Evolutionary conservation across 2,888 invertebrate genomes (phyloP).

Genomic region (Drosophila mayaguana): DNA sequence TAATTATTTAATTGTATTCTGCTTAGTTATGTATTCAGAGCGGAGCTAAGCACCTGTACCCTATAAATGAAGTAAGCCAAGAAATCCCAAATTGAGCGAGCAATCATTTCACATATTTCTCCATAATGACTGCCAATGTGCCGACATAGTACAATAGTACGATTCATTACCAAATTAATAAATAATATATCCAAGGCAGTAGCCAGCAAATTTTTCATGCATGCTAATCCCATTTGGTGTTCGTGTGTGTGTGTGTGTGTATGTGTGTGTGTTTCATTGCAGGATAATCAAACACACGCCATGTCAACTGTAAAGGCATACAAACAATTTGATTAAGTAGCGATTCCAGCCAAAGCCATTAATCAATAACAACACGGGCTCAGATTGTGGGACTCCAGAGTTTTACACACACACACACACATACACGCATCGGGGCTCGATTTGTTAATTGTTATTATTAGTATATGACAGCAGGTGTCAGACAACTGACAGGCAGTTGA

Average conservation of each 20-base stretch:
- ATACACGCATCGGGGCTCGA: slow-evolving; percentile 24
- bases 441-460: slow-evolving; percentile 74
- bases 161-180: slow-evolving; percentile 29
- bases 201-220: slow-evolving; percentile 33
- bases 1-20: background rate
- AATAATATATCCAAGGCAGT: slow-evolving; percentile 45
- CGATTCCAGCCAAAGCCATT: slow-evolving; percentile 61
- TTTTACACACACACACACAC: background rate
- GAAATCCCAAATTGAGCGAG: background rate
- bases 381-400: slow-evolving; percentile 17
- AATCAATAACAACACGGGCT: slow-evolving; percentile 62
- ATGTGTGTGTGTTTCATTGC: slow-evolving; percentile 1
- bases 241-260: slow-evolving; percentile 1
- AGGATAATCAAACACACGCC: slow-evolving; percentile 31
- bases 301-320: slow-evolving; percentile 34
- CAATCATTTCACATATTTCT: background rate
- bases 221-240: slow-evolving; percentile 23
- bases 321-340: slow-evolving; percentile 76
- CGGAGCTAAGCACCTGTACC: too few species aligned
- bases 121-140: background rate
- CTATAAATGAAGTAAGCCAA: background rate
- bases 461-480: slow-evolving; percentile 35
- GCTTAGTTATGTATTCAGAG: background rate
- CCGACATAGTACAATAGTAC: background rate
- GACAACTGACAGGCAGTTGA: slow-evolving; percentile 9